phyloP scores from a whole-genome alignment of 2,888 invertebrate genomes.

The Ichneumon xanthorius region DNA sequence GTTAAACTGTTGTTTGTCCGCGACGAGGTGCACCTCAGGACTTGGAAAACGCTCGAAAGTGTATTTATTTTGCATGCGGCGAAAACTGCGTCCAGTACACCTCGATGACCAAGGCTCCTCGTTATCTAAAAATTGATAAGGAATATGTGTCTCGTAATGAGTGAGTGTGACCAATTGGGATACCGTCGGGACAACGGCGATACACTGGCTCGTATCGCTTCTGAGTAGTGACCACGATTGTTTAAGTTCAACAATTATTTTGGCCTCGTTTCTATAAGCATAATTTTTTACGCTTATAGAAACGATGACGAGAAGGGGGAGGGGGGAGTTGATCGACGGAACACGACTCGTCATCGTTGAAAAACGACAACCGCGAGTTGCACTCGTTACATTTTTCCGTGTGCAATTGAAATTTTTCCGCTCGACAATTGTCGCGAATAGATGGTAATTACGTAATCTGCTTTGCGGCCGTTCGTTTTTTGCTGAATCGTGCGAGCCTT shows the following conservation, averaged over 20 bases:
- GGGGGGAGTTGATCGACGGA: background rate
- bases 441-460: background rate
- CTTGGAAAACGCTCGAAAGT: background rate
- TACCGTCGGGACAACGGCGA: conserved; percentile 22
- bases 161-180: conserved; percentile 1
- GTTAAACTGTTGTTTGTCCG: background rate
- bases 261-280: background rate
- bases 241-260: background rate
- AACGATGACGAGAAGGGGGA: background rate
- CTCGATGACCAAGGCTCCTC: conserved; percentile 42
- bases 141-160: conserved; percentile 23
- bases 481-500: background rate
- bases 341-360: background rate
- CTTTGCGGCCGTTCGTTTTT: background rate
- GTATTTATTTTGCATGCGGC: background rate
- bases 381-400: background rate
- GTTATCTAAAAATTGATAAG: conserved; percentile 57
- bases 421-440: background rate
- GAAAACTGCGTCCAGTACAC: background rate
- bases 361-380: background rate
- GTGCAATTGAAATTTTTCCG: background rate
- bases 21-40: background rate
- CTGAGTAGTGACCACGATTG: background rate
- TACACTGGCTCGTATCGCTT: conserved; percentile 1
- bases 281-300: no score